These are phyloP conservation scores for Semotilus atromaculatus DNA, from an alignment of 2,797 vertebrate species.

Conservation along the genomic window DNA sequence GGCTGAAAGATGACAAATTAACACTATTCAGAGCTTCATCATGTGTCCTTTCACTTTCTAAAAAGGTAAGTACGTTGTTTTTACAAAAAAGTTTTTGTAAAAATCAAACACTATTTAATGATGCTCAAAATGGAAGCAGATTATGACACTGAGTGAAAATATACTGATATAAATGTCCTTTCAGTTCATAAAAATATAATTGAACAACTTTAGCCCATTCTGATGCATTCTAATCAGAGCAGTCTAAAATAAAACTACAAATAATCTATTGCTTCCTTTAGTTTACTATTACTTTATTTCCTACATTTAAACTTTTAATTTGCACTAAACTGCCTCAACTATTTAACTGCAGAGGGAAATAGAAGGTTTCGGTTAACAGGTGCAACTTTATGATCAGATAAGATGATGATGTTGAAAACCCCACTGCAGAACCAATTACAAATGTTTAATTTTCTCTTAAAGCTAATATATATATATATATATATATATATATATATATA, in stretches of 20 bases:
- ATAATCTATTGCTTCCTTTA: neutral
- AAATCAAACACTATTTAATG: neutral
- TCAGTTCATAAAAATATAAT: too few species aligned
- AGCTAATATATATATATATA: too few species aligned
- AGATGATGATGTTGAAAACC: slow-evolving; percentile 28
- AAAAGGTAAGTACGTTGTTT: neutral
- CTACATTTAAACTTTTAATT: neutral
- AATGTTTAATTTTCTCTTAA: too few species aligned
- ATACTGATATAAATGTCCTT: neutral
- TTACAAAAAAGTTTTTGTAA: neutral
- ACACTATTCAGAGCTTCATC: neutral
- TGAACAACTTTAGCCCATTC: too few species aligned
- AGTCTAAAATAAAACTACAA: too few species aligned
- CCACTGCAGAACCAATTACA: neutral
- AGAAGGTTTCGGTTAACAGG: slow-evolving; percentile 41
- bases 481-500: too few species aligned
- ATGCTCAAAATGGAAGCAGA: neutral
- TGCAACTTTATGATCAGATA: slow-evolving; percentile 50
- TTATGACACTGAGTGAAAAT: neutral
- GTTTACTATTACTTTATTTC: neutral
- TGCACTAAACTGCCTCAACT: neutral
- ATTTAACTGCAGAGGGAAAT: neutral
- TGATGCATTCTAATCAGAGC: too few species aligned
- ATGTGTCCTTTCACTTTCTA: slow-evolving; percentile 29
- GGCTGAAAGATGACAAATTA: slow-evolving; percentile 2